These are phyloP conservation scores for Carcinoscorpius rotundicauda DNA, from an alignment of 1,140 invertebrate genomes.

Conservation along the genomic window DNA sequence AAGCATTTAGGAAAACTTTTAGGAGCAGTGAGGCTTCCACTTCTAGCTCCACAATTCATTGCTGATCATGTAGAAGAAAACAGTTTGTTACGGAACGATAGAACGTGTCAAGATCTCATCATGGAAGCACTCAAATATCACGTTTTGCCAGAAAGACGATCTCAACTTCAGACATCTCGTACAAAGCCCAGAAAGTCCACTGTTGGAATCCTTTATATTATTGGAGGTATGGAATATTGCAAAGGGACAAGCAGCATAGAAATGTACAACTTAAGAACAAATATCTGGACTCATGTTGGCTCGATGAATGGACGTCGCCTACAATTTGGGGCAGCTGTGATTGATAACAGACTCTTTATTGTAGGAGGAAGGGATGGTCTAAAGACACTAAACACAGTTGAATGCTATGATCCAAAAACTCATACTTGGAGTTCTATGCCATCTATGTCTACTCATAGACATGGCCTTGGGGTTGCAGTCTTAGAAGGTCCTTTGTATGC, in stretches of 20 bases:
- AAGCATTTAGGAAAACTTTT: constrained; percentile 54
- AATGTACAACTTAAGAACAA: constrained; percentile 69
- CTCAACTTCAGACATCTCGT: constrained; percentile 55
- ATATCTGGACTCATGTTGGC: constrained; percentile 64
- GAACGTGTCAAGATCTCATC: constrained; percentile 66
- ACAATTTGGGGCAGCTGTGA: constrained; percentile 48
- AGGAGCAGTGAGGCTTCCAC: constrained; percentile 66
- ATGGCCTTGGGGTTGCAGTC: constrained; percentile 78
- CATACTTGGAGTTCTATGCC: constrained; percentile 59
- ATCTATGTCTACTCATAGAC: constrained; percentile 81
- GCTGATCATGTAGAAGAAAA: constrained; percentile 68
- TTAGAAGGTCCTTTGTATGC: constrained; percentile 81
- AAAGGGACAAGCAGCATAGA: constrained; percentile 76
- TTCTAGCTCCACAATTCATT: constrained; percentile 71
- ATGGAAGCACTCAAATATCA: constrained; percentile 92
- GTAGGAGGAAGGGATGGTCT: constrained; percentile 70
- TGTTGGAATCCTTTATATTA: constrained; percentile 67
- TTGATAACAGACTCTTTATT: constrained; percentile 34
- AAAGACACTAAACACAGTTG: constrained; percentile 58
- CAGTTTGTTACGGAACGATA: constrained; percentile 47
- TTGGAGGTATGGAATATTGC: constrained; percentile 82
- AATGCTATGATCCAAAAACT: constrained; percentile 62
- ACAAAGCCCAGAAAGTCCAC: constrained; percentile 82
- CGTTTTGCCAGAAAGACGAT: constrained; percentile 67
- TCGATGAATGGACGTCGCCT: constrained; percentile 66